phyloP scores from a whole-genome alignment of 2,888 invertebrate genomes.

The Mesopsocus fuscifrons region DNA sequence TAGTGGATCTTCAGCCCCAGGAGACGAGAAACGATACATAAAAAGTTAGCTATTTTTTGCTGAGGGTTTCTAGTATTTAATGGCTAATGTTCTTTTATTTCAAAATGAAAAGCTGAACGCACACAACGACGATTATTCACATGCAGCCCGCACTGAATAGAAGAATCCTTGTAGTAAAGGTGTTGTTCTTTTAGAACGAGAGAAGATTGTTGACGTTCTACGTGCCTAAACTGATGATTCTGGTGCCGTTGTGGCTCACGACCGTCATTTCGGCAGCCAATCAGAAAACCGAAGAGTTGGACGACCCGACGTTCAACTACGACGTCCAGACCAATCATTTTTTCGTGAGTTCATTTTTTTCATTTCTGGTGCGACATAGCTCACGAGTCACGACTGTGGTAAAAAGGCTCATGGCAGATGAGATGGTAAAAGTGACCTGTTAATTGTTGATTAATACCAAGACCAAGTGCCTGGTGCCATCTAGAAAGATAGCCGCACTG shows the following conservation, averaged over 20 bases:
- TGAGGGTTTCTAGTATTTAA: too few relatives aligned
- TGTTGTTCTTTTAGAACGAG: slow-evolving; percentile 64
- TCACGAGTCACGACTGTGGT: too few relatives aligned
- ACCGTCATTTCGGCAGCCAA: slow-evolving; percentile 71
- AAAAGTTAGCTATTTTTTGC: too few relatives aligned
- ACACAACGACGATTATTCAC: too few relatives aligned
- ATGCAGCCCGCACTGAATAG: too few relatives aligned
- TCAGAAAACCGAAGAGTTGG: slow-evolving; percentile 73
- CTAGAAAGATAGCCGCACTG: too few relatives aligned
- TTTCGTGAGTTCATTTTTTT: slow-evolving; percentile 43
- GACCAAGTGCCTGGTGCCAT: not conserved
- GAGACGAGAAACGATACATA: too few relatives aligned
- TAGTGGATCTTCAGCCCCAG: slow-evolving; percentile 18
- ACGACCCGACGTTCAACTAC: slow-evolving; percentile 87
- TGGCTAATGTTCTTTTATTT: not conserved
- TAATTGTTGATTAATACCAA: not conserved
- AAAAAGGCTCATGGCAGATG: too few relatives aligned
- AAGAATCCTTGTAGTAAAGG: too few relatives aligned
- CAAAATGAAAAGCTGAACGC: not conserved
- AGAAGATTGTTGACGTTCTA: slow-evolving; percentile 72
- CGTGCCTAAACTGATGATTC: slow-evolving; percentile 70
- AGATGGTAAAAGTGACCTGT: too few relatives aligned
- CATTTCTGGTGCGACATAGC: too few relatives aligned
- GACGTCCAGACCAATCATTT: slow-evolving; percentile 65
- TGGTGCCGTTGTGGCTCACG: slow-evolving; percentile 71